Evolutionary conservation across 2,113 vertebrate genomes (phyloP).

Genomic region (Pangasianodon hypophthalmus): DNA sequence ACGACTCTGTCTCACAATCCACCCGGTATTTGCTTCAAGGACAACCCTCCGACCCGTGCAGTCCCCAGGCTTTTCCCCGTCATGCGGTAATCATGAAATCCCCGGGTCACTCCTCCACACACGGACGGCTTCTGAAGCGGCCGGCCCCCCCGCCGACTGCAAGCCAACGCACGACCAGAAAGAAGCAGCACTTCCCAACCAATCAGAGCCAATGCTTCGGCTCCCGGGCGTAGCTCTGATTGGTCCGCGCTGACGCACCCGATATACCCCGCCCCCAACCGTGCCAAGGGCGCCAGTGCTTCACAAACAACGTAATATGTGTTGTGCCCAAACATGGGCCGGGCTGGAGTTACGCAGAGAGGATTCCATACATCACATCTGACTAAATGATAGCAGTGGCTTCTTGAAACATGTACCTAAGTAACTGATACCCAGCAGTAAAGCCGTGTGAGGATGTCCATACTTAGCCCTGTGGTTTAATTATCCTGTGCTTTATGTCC

Average conservation of each 20-base stretch:
- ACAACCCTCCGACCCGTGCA: slow-evolving; percentile 44
- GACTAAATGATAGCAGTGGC: slow-evolving; percentile 11
- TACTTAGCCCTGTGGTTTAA: slow-evolving; percentile 12
- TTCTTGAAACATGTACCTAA: slow-evolving; percentile 50
- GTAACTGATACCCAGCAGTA: slow-evolving; percentile 59
- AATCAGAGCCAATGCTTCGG: slow-evolving; percentile 63
- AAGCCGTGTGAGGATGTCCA: background rate
- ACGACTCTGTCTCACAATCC: slow-evolving; percentile 47
- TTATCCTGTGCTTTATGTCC: slow-evolving; percentile 1
- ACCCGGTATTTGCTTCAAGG: slow-evolving; percentile 50
- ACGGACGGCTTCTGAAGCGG: slow-evolving; percentile 57
- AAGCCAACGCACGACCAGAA: slow-evolving; percentile 69
- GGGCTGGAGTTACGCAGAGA: slow-evolving; percentile 56
- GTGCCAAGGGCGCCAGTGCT: slow-evolving; percentile 56
- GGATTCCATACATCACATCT: slow-evolving; percentile 44
- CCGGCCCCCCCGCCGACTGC: slow-evolving; percentile 62
- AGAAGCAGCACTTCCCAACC: slow-evolving; percentile 71
- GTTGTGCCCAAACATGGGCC: slow-evolving; percentile 65
- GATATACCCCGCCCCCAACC: slow-evolving; percentile 43
- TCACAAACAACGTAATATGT: slow-evolving; percentile 74
- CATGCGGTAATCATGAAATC: slow-evolving; percentile 48
- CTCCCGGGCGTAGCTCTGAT: slow-evolving; percentile 61
- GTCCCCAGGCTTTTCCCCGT: slow-evolving; percentile 58
- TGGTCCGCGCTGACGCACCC: slow-evolving; percentile 64
- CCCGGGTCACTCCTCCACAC: slow-evolving; percentile 54